Conservation (phyloP, 1,140 invertebrate genomes). For the Carposina sasakii region DNA sequence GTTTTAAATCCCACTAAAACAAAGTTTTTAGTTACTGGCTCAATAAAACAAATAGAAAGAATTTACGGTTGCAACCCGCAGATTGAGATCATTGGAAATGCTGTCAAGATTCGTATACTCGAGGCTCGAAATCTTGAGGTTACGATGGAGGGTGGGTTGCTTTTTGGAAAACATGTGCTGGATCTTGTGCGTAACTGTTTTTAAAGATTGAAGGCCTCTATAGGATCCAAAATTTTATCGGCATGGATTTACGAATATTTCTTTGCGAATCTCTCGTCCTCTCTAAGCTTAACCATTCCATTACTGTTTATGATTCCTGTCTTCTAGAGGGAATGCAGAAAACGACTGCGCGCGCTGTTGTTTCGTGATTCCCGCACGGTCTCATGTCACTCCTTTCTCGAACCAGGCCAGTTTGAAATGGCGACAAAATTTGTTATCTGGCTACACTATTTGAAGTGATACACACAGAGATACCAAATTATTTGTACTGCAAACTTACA, state of each 20-base stretch:
- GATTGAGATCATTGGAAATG: background rate
- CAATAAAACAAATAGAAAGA: background rate
- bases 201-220: conserved; percentile 22
- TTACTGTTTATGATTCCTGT: conserved; percentile 11
- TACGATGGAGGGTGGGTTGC: background rate
- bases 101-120: background rate
- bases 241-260: conserved; percentile 9
- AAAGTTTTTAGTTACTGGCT: background rate
- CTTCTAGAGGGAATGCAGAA: conserved; percentile 13
- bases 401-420: conserved; percentile 3
- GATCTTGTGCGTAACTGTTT: conserved; percentile 11
- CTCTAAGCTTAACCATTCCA: conserved; percentile 19
- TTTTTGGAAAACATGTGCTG: background rate
- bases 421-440: conserved; percentile 4
- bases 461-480: background rate
- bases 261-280: conserved; percentile 19
- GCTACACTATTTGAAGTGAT: background rate
- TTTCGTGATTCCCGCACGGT: conserved; percentile 14
- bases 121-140: background rate
- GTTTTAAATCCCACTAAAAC: conserved; percentile 1
- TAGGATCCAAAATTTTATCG: conserved; percentile 13
- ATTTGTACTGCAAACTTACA: background rate
- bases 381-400: conserved; percentile 14
- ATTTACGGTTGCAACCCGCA: background rate
- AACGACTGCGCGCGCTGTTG: conserved; percentile 20